Evolutionary conservation across 1,140 invertebrate species (phyloP).

Genomic region (Lithobius niger): DNA sequence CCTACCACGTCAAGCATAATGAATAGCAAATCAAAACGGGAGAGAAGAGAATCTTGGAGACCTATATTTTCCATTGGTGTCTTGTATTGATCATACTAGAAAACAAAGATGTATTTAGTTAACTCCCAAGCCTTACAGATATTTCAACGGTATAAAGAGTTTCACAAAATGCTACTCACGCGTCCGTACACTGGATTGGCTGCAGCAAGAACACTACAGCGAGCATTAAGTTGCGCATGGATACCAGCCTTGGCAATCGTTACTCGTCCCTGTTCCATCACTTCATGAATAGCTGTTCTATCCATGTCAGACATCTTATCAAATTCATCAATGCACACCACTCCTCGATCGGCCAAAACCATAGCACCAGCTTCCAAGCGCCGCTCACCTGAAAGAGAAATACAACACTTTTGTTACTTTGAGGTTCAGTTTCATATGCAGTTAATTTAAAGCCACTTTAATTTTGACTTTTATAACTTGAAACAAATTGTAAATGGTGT

Average conservation of each 20-base stretch:
- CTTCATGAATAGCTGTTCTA: slow-evolving; percentile 97
- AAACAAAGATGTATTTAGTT: too few relatives aligned
- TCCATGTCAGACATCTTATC: slow-evolving; percentile 99
- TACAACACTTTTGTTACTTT: too few relatives aligned
- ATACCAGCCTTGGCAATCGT: slow-evolving; percentile 99
- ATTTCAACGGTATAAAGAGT: too few relatives aligned
- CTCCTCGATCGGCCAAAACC: slow-evolving; percentile 95
- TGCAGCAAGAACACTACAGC: slow-evolving; percentile 94
- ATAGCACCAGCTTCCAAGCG: slow-evolving; percentile 85
- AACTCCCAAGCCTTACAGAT: too few relatives aligned
- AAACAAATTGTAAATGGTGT: too few relatives aligned
- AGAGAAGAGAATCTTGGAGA: slow-evolving; percentile 91
- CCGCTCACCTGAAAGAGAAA: slow-evolving; percentile 4
- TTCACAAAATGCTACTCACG: too few relatives aligned
- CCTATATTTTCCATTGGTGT: slow-evolving; percentile 99
- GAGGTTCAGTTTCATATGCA: too few relatives aligned
- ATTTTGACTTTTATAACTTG: too few relatives aligned
- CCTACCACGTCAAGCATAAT: slow-evolving; percentile 78
- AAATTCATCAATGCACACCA: slow-evolving; percentile 99
- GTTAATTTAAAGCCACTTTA: too few relatives aligned
- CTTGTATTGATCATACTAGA: slow-evolving; percentile 94
- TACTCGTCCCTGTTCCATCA: slow-evolving; percentile 89
- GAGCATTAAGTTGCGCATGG: slow-evolving; percentile 91
- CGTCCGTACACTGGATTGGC: slow-evolving; percentile 99
- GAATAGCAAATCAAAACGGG: slow-evolving; percentile 97